Conservation (phyloP, 2,113 vertebrate species). For the Aegithalos caudatus region DNA sequence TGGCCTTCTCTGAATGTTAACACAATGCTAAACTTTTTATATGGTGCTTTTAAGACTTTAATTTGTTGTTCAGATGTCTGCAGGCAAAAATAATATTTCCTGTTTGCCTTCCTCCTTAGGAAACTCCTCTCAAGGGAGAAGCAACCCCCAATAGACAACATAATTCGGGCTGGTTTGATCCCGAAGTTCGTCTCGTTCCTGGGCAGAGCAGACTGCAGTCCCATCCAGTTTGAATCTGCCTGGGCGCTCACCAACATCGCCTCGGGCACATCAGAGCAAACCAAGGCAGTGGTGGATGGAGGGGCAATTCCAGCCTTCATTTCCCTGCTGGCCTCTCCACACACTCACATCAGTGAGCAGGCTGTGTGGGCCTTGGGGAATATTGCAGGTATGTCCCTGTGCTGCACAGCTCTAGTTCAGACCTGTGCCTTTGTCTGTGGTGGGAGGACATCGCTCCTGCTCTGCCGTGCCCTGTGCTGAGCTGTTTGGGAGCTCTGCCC, state of each 20-base stretch:
- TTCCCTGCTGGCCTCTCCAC: slow-evolving; percentile 81
- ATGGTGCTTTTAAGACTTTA: neutral
- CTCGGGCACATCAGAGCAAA: slow-evolving; percentile 88
- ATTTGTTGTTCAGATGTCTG: neutral
- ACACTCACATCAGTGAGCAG: slow-evolving; percentile 89
- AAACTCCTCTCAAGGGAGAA: slow-evolving; percentile 94
- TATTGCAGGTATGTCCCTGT: slow-evolving; percentile 82
- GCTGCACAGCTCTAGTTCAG: neutral
- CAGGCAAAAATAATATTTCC: neutral
- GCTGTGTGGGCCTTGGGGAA: slow-evolving; percentile 93
- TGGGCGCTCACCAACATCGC: slow-evolving; percentile 95
- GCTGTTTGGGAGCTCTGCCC: neutral
- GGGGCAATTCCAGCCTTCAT: slow-evolving; percentile 89
- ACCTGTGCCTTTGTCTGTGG: neutral
- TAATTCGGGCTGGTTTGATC: slow-evolving; percentile 86
- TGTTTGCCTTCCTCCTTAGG: slow-evolving; percentile 64
- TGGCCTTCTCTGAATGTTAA: neutral
- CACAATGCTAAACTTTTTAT: neutral
- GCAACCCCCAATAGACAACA: slow-evolving; percentile 87
- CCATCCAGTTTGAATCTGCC: slow-evolving; percentile 92
- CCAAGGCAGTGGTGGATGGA: slow-evolving; percentile 85
- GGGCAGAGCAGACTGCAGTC: slow-evolving; percentile 79
- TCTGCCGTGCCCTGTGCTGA: neutral
- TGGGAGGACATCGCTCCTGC: neutral
- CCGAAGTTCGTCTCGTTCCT: slow-evolving; percentile 84